Evolutionary conservation across 2,888 invertebrate genomes (phyloP), one percentile per base, ranked within the genome.

Genomic region (Dichetophora obliterata): DNA sequence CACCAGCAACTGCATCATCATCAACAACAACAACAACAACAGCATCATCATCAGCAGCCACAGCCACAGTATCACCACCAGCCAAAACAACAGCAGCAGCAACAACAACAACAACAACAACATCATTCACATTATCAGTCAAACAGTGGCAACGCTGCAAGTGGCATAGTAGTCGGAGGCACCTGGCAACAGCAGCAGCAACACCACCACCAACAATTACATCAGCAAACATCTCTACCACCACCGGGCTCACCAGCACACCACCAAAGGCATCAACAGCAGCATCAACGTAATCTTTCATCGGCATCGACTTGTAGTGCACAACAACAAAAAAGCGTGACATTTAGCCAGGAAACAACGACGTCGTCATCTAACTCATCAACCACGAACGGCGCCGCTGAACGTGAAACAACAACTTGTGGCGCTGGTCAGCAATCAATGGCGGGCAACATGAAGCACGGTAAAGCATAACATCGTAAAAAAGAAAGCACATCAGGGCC

Each of bases 121-220:
- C 77, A 80, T 72, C 81, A 83, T 76, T 24, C 59, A 22, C 91
- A 90, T 91, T 91, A 91, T 91, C 92, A 91, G 92, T 90, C 91
- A 91, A 92, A 91, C 91, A 91, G 90, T 90, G 91, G 92, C 90
- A 91, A 78, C 79, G 78, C 78, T 77, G 78, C 75, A 77, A 79
- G 77, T 79, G 78, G 80, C 75, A 80, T 80, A 80, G 72, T 79
- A 80, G 79, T 79, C 79, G 80, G 83, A 80, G 86, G 84, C 83
- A 82, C 81, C 81, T 84, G 82, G 81, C 84, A 65, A 52, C 75
- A 75, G 34, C 66, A 59, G 16, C 66, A 75, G 50, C 24, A 83
- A 80, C 82, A 82, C 76, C 82, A 83, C 71, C 79, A 81, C 77
- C 80, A 81, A 69, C 80, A 80, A 48, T 77, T 79, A 31, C 81